These are phyloP conservation scores for Zaprionus vittiger DNA, from an alignment of 1,140 invertebrate genomes.

Conservation along the genomic window DNA sequence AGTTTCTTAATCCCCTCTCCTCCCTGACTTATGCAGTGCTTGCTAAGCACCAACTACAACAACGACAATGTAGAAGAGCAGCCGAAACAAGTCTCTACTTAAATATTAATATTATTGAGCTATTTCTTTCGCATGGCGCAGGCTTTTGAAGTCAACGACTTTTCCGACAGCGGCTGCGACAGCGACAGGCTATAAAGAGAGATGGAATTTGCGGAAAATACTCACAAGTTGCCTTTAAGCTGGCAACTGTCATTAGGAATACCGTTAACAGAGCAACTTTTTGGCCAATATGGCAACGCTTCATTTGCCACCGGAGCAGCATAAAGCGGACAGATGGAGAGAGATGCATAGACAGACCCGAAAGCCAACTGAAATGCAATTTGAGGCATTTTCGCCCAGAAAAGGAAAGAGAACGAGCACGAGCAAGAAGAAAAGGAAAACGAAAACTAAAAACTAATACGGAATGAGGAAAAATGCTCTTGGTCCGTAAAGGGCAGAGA, in stretches of 20 bases:
- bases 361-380: constrained; percentile 50
- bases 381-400: constrained; percentile 28
- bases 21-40: not conserved
- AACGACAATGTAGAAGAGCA: not conserved
- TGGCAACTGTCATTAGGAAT: constrained; percentile 42
- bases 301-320: constrained; percentile 44
- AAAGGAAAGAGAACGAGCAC: constrained; percentile 17
- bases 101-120: constrained; percentile 74
- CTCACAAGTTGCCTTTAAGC: constrained; percentile 32
- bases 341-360: not conserved
- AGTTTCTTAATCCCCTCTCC: not conserved
- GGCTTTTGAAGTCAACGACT: constrained; percentile 48
- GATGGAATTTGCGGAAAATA: constrained; percentile 15
- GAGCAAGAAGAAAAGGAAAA: constrained; percentile 2
- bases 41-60: not conserved
- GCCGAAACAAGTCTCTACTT: constrained; percentile 38
- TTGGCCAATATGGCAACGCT: constrained; percentile 42
- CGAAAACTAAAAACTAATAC: constrained; percentile 15
- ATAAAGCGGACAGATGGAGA: constrained; percentile 20
- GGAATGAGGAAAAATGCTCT: constrained; percentile 32
- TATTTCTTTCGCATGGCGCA: constrained; percentile 35
- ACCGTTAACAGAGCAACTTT: constrained; percentile 41
- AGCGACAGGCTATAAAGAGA: constrained; percentile 9
- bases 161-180: constrained; percentile 3
- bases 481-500: constrained; percentile 9